These are phyloP conservation scores for Idaea aversata DNA, from an alignment of 2,888 invertebrate genomes.

Conservation along the genomic window DNA sequence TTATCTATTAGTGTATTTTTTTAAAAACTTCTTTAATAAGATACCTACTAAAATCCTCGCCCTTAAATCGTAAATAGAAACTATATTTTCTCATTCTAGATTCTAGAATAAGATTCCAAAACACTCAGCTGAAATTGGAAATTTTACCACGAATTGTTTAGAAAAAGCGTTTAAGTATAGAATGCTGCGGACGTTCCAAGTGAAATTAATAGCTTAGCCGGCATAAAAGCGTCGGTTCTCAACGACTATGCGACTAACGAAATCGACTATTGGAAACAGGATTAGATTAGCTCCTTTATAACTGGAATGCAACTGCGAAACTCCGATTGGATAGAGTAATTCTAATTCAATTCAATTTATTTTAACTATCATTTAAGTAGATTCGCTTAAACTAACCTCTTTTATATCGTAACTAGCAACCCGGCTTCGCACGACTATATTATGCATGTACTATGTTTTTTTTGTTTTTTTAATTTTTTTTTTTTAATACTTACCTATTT, in stretches of 20 bases:
- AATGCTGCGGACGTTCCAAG: conserved; percentile 31
- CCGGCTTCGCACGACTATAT: too few relatives aligned
- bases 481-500: too few relatives aligned
- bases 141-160: conserved; percentile 13
- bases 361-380: conserved; percentile 16
- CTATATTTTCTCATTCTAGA: too few relatives aligned
- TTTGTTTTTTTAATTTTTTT: too few relatives aligned
- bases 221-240: conserved; percentile 33
- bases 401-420: too few relatives aligned
- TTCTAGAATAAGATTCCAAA: not conserved
- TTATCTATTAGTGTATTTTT: too few relatives aligned
- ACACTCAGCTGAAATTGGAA: conserved; percentile 7
- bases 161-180: conserved; percentile 13
- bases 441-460: too few relatives aligned
- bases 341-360: conserved; percentile 29
- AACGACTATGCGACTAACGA: conserved; percentile 34
- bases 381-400: conserved; percentile 3
- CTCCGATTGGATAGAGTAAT: conserved; percentile 29
- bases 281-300: conserved; percentile 45
- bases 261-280: conserved; percentile 44
- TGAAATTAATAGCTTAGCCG: conserved; percentile 41
- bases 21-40: too few relatives aligned
- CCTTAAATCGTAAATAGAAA: too few relatives aligned
- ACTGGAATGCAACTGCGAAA: conserved; percentile 35
- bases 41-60: too few relatives aligned